These are phyloP conservation scores for Capitulum mitella DNA, from an alignment of 2,888 invertebrate species.

Conservation along the genomic window DNA sequence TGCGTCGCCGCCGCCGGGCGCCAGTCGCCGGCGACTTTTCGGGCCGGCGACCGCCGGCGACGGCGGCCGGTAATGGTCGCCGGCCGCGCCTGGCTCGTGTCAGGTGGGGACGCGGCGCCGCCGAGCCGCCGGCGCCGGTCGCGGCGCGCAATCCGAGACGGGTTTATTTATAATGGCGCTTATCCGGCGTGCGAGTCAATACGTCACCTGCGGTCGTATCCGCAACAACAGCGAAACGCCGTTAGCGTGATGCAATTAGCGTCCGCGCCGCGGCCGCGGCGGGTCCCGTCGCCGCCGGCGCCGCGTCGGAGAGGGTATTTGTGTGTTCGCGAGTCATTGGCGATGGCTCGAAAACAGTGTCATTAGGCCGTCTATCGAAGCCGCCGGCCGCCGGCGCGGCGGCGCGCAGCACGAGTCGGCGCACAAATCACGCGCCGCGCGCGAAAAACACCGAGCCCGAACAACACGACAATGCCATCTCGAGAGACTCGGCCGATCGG, in stretches of 20 bases:
- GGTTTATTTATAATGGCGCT: background rate
- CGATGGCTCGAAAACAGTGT: background rate
- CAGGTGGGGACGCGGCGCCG: background rate
- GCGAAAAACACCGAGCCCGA: background rate
- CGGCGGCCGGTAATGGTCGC: no score
- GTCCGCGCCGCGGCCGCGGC: background rate
- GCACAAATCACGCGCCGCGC: constrained; percentile 8
- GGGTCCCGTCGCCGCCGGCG: background rate
- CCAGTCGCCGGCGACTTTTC: no score
- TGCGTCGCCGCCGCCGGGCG: no score
- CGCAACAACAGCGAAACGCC: background rate
- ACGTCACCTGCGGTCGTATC: background rate
- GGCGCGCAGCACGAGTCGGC: background rate
- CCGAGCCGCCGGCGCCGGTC: background rate
- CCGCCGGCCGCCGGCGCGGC: background rate
- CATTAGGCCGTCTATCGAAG: background rate
- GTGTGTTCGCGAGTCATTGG: background rate
- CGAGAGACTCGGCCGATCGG: background rate
- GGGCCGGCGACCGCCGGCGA: no score
- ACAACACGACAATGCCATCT: background rate
- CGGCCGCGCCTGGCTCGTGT: background rate
- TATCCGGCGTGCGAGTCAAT: background rate
- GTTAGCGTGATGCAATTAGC: constrained; percentile 3
- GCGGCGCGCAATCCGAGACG: background rate
- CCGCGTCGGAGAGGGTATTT: background rate